A percentile compares a stretch with the other conserved stretches of the same genome.
Evolutionary conservation across 2,797 vertebrate genomes (phyloP).

Genomic region (Lithobates sylvaticus): DNA sequence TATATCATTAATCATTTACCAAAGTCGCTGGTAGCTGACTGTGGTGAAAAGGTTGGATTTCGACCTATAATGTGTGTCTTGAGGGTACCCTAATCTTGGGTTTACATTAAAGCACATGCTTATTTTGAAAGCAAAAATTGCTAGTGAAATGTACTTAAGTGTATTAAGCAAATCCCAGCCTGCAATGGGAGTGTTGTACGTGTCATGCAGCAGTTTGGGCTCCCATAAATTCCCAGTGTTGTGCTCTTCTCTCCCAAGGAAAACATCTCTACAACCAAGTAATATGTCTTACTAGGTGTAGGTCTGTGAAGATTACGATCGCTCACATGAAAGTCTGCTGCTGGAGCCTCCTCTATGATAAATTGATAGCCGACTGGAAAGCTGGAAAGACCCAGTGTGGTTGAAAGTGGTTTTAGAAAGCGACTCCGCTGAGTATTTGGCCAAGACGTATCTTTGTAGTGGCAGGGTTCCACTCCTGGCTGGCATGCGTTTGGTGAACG

Average conservation of each 20-base stretch:
- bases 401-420: conserved; percentile 12
- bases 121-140: conserved; percentile 17
- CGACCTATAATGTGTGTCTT: conserved; percentile 8
- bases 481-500: conserved; percentile 15
- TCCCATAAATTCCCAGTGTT: conserved; percentile 28
- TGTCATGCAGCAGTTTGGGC: conserved; percentile 19
- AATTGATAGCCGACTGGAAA: conserved; percentile 31
- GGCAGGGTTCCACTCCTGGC: conserved; percentile 33
- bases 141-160: conserved; percentile 15
- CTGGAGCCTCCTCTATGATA: conserved; percentile 21
- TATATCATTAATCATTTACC: background rate
- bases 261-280: conserved; percentile 26
- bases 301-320: conserved; percentile 32
- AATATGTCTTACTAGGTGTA: conserved; percentile 30
- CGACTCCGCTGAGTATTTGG: conserved; percentile 24
- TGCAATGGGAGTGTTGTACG: conserved; percentile 15
- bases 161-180: conserved; percentile 5
- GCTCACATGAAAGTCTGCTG: background rate
- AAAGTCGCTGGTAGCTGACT: background rate
- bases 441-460: conserved; percentile 31
- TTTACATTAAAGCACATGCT: conserved; percentile 9
- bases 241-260: conserved; percentile 35
- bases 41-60: conserved; percentile 4
- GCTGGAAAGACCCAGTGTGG: conserved; percentile 17
- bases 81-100: conserved; percentile 12